A percentile compares a stretch with the other conserved stretches of the same genome.
Evolutionary conservation across 2,113 vertebrate species (phyloP).

Genomic region (Rattus rattus): DNA sequence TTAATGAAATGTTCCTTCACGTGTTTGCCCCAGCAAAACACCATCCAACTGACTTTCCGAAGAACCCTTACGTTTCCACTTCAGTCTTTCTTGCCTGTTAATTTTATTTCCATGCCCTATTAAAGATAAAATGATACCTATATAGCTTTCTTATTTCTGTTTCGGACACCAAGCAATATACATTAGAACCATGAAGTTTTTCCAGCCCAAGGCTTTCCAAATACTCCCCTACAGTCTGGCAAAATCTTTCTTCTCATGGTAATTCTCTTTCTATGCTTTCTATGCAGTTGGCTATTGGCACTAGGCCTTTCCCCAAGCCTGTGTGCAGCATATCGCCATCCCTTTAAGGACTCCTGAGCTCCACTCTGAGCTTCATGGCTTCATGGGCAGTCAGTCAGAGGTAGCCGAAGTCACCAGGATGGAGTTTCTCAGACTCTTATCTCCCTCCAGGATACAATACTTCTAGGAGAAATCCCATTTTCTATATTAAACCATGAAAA

Average conservation of each 20-base stretch:
- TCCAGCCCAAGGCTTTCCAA: not conserved
- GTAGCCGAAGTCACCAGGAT: not conserved
- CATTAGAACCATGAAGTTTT: not conserved
- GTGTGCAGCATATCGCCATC: not conserved
- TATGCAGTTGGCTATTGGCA: not conserved
- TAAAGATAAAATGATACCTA: not conserved
- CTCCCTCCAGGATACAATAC: not conserved
- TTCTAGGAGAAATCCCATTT: slow-evolving; percentile 12
- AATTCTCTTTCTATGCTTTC: not conserved
- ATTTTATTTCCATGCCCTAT: not conserved
- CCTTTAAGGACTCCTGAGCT: not conserved
- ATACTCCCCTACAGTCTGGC: not conserved
- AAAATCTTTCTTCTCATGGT: not conserved
- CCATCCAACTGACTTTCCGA: too few species aligned
- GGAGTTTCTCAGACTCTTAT: not conserved
- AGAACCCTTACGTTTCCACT: too few species aligned
- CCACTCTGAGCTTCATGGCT: not conserved
- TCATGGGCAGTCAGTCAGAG: not conserved
- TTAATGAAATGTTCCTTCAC: too few species aligned
- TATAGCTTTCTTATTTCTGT: not conserved
- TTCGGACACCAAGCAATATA: slow-evolving; percentile 10
- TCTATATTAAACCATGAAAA: slow-evolving; percentile 31
- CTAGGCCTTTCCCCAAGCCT: fast-evolving
- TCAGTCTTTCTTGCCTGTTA: not conserved
- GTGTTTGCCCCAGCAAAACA: too few species aligned